phyloP scores from a whole-genome alignment of 2,113 vertebrate species.

The Takifugu bimaculatus region DNA sequence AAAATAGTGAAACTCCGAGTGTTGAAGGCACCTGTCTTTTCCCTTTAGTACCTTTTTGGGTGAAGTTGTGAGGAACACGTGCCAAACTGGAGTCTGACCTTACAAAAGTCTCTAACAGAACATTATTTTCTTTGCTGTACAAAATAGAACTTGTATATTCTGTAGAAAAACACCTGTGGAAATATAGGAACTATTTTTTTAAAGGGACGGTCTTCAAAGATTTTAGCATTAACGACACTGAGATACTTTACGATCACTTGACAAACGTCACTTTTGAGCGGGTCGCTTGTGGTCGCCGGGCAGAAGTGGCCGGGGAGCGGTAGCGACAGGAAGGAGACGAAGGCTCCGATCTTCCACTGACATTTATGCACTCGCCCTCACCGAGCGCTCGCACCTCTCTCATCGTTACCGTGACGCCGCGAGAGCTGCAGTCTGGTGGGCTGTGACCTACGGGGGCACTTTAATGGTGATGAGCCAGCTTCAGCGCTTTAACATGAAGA shows the following conservation, averaged over 20 bases:
- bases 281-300: constrained; percentile 6
- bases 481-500: constrained; percentile 54
- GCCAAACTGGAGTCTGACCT: constrained; percentile 56
- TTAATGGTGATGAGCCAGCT: constrained; percentile 63
- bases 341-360: constrained; percentile 58
- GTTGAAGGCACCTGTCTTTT: constrained; percentile 6
- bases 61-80: constrained; percentile 35
- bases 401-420: constrained; percentile 29
- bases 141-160: constrained; percentile 46
- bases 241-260: constrained; percentile 48
- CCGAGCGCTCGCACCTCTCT: constrained; percentile 34
- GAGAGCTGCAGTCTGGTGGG: constrained; percentile 17
- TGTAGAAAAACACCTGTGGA: constrained; percentile 52
- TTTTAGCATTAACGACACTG: constrained; percentile 28
- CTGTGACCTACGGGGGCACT: constrained; percentile 70
- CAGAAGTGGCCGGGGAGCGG: constrained; percentile 21
- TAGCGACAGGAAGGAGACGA: constrained; percentile 11
- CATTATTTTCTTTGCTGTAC: constrained; percentile 55
- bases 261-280: background rate
- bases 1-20: background rate
- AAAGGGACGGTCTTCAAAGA: constrained; percentile 50
- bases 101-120: constrained; percentile 41
- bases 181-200: constrained; percentile 67
- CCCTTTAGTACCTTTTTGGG: constrained; percentile 13
- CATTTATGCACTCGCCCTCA: constrained; percentile 59